Evolutionary conservation across 2,888 invertebrate genomes (phyloP), one percentile per base, ranked within the genome.

Genomic region (Nomada fabriciana): DNA sequence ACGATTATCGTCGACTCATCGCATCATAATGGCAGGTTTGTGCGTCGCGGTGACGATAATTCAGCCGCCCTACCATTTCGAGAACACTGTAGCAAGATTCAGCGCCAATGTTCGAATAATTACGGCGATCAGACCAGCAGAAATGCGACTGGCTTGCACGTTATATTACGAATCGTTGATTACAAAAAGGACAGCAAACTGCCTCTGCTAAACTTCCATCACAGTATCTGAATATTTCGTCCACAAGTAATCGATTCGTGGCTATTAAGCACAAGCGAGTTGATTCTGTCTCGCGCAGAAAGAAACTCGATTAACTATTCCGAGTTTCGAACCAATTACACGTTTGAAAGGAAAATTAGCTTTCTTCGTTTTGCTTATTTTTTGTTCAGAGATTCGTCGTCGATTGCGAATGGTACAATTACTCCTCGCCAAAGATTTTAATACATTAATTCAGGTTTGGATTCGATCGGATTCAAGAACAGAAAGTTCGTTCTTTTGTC

Each of bases 1-100:
- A 88, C 87, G 87, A 88, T 87, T 88, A 88, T 88, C 85, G 88
- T 76, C 85, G 83, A 87, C 87, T 88, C 88, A 87, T 88, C 88
- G 85, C 82, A 59, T 78, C 85, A 87, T 88, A 88, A 87, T 84
- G 78, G 81, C 71, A 71, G 80, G 82, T 87, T 80, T 80, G 83
- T 79, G 75, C 77, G 82, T 64, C 50, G 72, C 43, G 80, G 75
- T 72, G 78, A 79, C 83, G 82, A 85, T 83, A 82, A 83, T 84
- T 86, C 67, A 52, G 69, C 57, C 64, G 70, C 60, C 50, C 74
- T 18, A 59, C 18, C 67, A 60, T 73, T 84, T 73, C 69, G 47
- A 47, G 71, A 76, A 82, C 71, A 43, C 59, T 61, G 23, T n/a
- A 50, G 50, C 29, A 79, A 70, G 71, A 57, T 76, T 72, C 65